phyloP scores from a whole-genome alignment of 2,797 vertebrate species.

The Coregonus suidteri region DNA sequence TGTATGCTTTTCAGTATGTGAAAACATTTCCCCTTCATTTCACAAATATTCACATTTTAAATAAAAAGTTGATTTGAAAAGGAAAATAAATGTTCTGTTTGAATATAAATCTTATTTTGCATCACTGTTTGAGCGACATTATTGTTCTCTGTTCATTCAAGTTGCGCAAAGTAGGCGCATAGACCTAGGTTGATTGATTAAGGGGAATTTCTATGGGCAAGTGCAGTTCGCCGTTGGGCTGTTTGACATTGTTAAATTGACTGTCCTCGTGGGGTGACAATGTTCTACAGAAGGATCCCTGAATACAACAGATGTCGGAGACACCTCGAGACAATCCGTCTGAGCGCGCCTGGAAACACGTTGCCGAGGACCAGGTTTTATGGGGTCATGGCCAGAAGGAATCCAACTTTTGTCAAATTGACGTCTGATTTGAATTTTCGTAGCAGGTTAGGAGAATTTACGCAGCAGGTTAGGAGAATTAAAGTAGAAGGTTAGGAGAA shows the following conservation, averaged over 20 bases:
- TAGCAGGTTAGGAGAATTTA: no score
- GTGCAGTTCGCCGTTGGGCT: constrained; percentile 8
- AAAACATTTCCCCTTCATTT: no score
- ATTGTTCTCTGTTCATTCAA: constrained; percentile 43
- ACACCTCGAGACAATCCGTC: constrained; percentile 33
- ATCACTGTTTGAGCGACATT: not conserved
- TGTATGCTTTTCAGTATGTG: no score
- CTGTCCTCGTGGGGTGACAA: constrained; percentile 21
- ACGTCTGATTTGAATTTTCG: no score
- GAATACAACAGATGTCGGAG: constrained; percentile 45
- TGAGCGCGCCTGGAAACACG: constrained; percentile 46
- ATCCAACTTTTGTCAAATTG: no score
- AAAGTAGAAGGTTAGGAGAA: no score
- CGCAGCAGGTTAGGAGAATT: no score
- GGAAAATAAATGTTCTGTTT: not conserved
- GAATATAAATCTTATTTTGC: not conserved
- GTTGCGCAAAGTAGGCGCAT: not conserved
- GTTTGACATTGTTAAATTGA: constrained; percentile 37
- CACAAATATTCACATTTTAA: not conserved
- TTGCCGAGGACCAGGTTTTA: constrained; percentile 48
- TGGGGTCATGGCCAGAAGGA: no score
- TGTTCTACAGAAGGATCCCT: constrained; percentile 58
- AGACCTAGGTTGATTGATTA: constrained; percentile 16
- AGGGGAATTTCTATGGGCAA: constrained; percentile 37
- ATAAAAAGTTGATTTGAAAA: not conserved